These are phyloP conservation scores for Eupithecia tripunctaria DNA, from an alignment of 2,888 invertebrate species.

Conservation along the genomic window DNA sequence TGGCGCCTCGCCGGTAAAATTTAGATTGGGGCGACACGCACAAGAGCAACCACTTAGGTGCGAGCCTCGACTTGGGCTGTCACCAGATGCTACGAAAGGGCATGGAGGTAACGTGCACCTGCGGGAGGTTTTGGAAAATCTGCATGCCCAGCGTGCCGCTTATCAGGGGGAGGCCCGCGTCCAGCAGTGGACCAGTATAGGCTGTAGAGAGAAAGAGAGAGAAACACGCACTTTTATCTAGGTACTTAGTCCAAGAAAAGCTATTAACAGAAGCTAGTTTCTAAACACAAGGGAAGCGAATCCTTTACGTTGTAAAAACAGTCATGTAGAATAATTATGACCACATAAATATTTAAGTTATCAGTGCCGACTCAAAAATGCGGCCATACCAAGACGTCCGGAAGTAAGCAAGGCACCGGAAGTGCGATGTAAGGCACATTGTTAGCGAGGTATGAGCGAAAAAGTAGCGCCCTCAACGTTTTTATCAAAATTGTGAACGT, in stretches of 20 bases:
- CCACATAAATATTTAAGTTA: slow-evolving; percentile 6
- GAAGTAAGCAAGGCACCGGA: slow-evolving; percentile 62
- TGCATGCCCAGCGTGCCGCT: too few species aligned
- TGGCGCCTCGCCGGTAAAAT: too few species aligned
- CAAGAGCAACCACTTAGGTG: too few species aligned
- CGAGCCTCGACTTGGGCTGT: too few species aligned
- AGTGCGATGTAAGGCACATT: slow-evolving; percentile 66
- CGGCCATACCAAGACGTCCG: slow-evolving; percentile 54
- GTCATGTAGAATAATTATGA: background rate
- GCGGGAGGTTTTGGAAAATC: too few species aligned
- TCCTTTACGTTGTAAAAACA: background rate
- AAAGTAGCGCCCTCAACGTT: background rate
- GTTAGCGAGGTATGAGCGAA: slow-evolving; percentile 47
- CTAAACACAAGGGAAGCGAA: background rate
- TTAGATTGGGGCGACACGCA: too few species aligned
- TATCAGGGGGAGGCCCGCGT: too few species aligned
- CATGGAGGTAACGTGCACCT: too few species aligned
- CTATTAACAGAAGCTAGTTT: background rate
- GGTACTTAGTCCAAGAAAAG: background rate
- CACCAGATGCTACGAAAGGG: too few species aligned
- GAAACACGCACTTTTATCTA: too few species aligned
- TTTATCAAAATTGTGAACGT: background rate
- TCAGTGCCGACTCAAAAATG: slow-evolving; percentile 32
- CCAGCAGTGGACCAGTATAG: too few species aligned
- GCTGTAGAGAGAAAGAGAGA: too few species aligned